Percentiles rank a stretch among this genome's conserved stretches.
phyloP scores from a whole-genome alignment of 2,888 invertebrate species.

The Polyploca ridens region DNA sequence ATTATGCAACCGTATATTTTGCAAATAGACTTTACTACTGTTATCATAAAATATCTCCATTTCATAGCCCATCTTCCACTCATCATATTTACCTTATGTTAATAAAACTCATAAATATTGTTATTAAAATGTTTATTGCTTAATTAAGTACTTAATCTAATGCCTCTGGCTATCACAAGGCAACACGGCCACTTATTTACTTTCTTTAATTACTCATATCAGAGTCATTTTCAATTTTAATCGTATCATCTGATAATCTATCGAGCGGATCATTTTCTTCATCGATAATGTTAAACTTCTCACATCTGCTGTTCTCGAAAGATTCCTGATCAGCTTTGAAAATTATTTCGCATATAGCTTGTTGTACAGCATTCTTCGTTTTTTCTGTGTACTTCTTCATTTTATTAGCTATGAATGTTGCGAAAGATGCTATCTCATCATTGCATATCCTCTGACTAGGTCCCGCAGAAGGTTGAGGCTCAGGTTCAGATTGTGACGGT shows the following conservation, averaged over 20 bases:
- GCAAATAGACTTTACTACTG: background rate
- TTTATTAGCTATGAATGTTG: constrained; percentile 52
- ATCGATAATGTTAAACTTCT: constrained; percentile 33
- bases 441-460: constrained; percentile 31
- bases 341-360: constrained; percentile 57
- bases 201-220: constrained; percentile 28
- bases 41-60: background rate
- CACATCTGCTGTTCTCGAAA: constrained; percentile 36
- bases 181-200: background rate
- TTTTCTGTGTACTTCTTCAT: constrained; percentile 53
- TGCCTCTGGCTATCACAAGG: background rate
- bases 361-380: constrained; percentile 52
- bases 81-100: background rate
- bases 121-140: background rate
- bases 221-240: constrained; percentile 34
- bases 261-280: constrained; percentile 29
- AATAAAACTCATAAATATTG: background rate
- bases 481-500: background rate
- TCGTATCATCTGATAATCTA: constrained; percentile 17
- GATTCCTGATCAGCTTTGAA: constrained; percentile 54
- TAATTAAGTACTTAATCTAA: background rate
- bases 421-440: constrained; percentile 53
- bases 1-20: background rate
- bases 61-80: background rate
- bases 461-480: background rate